Conservation (phyloP, 53 echinoderm and acorn worm species). For the Henricia sp. region DNA sequence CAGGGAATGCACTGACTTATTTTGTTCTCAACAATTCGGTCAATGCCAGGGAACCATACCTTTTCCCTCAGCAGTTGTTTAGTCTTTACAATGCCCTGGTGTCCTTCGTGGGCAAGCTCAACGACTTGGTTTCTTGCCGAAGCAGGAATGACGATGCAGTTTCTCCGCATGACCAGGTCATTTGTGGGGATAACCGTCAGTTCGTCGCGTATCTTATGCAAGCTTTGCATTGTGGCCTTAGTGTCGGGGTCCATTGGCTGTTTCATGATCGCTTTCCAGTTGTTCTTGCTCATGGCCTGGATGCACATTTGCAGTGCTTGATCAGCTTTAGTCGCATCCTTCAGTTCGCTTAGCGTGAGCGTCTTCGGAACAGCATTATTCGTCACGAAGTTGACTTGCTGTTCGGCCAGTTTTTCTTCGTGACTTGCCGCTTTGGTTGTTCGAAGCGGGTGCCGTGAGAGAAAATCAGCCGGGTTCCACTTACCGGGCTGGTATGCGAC, state of each 20-base stretch:
- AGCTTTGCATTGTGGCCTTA: neutral
- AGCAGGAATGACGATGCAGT: slow-evolving; percentile 57
- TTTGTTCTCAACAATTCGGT: slow-evolving; percentile 45
- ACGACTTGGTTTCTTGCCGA: slow-evolving; percentile 36
- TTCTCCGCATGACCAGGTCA: slow-evolving; percentile 37
- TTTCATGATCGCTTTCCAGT: slow-evolving; percentile 8
- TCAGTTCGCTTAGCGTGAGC: slow-evolving; percentile 2
- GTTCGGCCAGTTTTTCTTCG: slow-evolving; percentile 49
- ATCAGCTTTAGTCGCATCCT: slow-evolving; percentile 18
- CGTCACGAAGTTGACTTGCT: slow-evolving; percentile 33
- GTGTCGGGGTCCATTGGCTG: neutral
- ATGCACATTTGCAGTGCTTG: slow-evolving; percentile 45
- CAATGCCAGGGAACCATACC: slow-evolving; percentile 71
- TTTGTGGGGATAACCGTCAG: slow-evolving; percentile 11
- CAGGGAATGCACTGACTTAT: slow-evolving; percentile 55
- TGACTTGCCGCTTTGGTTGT: neutral
- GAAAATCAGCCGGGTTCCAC: slow-evolving; percentile 76
- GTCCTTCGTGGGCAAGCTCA: slow-evolving; percentile 58
- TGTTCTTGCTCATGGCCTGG: slow-evolving; percentile 9
- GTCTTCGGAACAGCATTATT: slow-evolving; percentile 43
- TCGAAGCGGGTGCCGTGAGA: slow-evolving; percentile 41
- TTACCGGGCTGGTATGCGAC: slow-evolving; percentile 43
- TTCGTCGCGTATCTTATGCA: slow-evolving; percentile 38
- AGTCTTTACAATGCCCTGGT: slow-evolving; percentile 69
- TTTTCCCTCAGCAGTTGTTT: slow-evolving; percentile 58